Base-by-base conservation (phyloP, 2,888 invertebrate genomes). In the Cyclophora punctaria region DNA sequence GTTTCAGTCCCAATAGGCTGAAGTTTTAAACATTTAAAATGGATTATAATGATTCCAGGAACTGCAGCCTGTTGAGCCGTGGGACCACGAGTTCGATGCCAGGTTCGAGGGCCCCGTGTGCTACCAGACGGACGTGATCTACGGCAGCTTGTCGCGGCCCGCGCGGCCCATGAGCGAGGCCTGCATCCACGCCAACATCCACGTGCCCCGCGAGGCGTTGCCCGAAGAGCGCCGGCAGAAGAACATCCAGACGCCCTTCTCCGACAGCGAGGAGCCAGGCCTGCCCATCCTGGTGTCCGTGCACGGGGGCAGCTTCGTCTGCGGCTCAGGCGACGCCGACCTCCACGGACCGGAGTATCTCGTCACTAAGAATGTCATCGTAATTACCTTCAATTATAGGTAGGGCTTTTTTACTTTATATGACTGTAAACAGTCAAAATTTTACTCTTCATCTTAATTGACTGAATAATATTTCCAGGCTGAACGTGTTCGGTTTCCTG, bases 31-130 rank as follows among this genome's bases (percentile, higher is more conserved):
- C 2, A 20, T 20, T 20, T 20, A 20, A 20, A 20, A 20, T 20
- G 20, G 20, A 20, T 20, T 20, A 20, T 20, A 20, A 20, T 20
- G 20, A 7, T 75, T 80, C 3, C 71, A 91, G 91, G 88, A 90
- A 53, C 84, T 91, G 1, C 78, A 85, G 55, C 89, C 90, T 2
- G 63, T 83, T 3, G 77, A 81, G 2, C 76, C 84, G 0, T 92
- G 92, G 91, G 56, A 71, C 0, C 85, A 81, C 0, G 71, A 81
- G 0, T 80, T 83, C 52, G 83, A 91, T 55, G 93, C 92, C 2
- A 86, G 85, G 2, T 75, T 80, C 3, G 92, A 91, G 58, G 88
- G 91, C 0, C 87, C 91, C 0, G 80, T 90, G 5, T 94, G 93
- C 63, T 89, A 90, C 0, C 93, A 93, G 67, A 73, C 80, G 2